These are phyloP conservation scores for Pediacus dermestoides DNA, from an alignment of 2,888 invertebrate species.

Conservation along the genomic window DNA sequence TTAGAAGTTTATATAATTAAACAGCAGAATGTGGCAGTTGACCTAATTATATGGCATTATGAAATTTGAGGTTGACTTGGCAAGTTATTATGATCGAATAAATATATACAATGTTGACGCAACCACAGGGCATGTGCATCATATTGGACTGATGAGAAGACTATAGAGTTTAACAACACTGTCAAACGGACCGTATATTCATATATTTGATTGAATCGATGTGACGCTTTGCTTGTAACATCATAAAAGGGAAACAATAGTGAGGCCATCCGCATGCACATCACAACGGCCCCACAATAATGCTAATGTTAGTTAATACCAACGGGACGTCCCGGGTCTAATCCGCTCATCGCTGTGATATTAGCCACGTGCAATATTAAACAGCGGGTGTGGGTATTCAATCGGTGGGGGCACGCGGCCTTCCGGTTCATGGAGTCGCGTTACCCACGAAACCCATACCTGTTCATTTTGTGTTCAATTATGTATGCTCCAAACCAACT, in stretches of 20 bases:
- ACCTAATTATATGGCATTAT: too few species aligned
- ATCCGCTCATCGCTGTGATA: constrained; percentile 36
- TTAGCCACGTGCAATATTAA: constrained; percentile 41
- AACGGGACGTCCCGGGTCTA: constrained; percentile 34
- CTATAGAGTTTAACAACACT: constrained; percentile 1
- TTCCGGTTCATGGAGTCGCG: constrained; percentile 3
- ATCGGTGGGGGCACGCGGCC: neutral
- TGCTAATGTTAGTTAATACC: constrained; percentile 41
- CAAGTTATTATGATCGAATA: constrained; percentile 1
- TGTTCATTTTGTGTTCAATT: neutral
- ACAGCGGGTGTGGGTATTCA: constrained; percentile 25
- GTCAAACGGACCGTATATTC: constrained; percentile 7
- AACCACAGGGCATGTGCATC: neutral
- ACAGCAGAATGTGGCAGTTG: too few species aligned
- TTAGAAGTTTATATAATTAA: too few species aligned
- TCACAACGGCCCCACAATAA: constrained; percentile 32
- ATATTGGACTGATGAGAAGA: neutral
- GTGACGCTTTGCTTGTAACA: constrained; percentile 15
- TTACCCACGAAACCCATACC: neutral
- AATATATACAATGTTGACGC: constrained; percentile 4
- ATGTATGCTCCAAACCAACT: neutral
- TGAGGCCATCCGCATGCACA: constrained; percentile 7
- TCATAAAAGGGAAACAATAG: constrained; percentile 24
- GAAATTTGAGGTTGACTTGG: too few species aligned
- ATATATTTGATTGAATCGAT: constrained; percentile 20